Percentiles rank a stretch among this genome's conserved stretches.
These are phyloP conservation scores for Sterna hirundo DNA, from an alignment of 2,113 vertebrate species.

Conservation along the genomic window DNA sequence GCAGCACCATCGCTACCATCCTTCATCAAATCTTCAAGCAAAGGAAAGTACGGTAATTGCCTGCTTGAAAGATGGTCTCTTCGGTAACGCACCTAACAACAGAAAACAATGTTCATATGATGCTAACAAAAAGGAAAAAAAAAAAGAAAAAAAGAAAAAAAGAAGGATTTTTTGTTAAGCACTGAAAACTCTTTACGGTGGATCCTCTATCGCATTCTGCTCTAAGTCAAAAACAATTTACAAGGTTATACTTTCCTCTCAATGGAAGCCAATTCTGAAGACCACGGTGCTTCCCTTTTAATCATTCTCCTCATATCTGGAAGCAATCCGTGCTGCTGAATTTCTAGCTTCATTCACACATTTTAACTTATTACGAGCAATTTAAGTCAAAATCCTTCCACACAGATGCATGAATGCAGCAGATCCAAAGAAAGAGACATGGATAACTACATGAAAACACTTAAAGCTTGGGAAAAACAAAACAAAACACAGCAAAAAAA, in stretches of 20 bases:
- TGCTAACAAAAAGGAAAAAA: background rate
- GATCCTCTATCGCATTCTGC: slow-evolving; percentile 23
- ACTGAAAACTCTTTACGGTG: background rate
- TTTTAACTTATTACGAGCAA: background rate
- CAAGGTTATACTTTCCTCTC: background rate
- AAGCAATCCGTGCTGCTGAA: background rate
- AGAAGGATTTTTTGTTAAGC: background rate
- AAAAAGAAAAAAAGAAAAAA: background rate
- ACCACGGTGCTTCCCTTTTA: background rate
- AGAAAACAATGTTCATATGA: background rate
- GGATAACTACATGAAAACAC: background rate
- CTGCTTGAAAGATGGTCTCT: slow-evolving; percentile 88
- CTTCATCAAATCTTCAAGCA: slow-evolving; percentile 90
- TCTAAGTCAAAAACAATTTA: background rate
- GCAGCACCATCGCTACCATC: slow-evolving; percentile 88
- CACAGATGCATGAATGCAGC: slow-evolving; percentile 14
- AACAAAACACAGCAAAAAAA: background rate
- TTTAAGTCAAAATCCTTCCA: background rate
- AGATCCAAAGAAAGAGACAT: slow-evolving; percentile 50
- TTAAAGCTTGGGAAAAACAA: background rate
- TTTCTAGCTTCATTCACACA: background rate
- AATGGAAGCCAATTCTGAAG: background rate
- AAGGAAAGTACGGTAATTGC: slow-evolving; percentile 85
- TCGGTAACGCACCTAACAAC: slow-evolving; percentile 89
- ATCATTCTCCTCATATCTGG: background rate